A percentile compares a stretch with the other conserved stretches of the same genome.
Conservation (phyloP, 2,888 invertebrate species). For the Protonemura montana region DNA sequence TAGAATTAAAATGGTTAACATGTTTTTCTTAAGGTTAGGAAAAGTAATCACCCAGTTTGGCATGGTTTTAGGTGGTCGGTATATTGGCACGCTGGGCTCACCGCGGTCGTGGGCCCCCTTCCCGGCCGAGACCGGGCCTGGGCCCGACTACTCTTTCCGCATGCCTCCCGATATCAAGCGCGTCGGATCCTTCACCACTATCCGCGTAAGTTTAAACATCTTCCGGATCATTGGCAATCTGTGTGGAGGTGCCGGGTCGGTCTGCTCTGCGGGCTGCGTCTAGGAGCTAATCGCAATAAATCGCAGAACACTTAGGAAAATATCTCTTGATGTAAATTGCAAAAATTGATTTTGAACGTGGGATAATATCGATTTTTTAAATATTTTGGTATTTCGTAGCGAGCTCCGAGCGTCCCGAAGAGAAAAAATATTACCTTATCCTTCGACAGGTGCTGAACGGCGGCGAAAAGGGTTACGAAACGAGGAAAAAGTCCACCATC, state of each 20-base stretch:
- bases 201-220: constrained; percentile 71
- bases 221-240: too few relatives aligned
- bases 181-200: constrained; percentile 77
- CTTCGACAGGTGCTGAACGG: constrained; percentile 2
- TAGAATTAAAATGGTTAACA: too few relatives aligned
- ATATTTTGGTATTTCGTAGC: too few relatives aligned
- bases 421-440: too few relatives aligned
- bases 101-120: constrained; percentile 69
- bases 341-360: too few relatives aligned
- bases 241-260: not conserved
- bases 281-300: not conserved
- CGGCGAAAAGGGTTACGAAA: not conserved
- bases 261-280: not conserved
- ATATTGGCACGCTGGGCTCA: constrained; percentile 78
- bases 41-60: too few relatives aligned
- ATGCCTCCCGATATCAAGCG: constrained; percentile 78
- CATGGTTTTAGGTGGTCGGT: constrained; percentile 64
- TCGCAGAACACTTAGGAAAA: too few relatives aligned
- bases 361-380: too few relatives aligned
- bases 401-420: too few relatives aligned
- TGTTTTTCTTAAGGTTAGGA: too few relatives aligned
- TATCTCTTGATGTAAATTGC: too few relatives aligned
- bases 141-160: constrained; percentile 61
- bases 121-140: constrained; percentile 57
- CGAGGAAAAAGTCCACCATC: not conserved